Base-by-base conservation (phyloP, 2,113 vertebrate species). In the Sisor rabdophorus region DNA sequence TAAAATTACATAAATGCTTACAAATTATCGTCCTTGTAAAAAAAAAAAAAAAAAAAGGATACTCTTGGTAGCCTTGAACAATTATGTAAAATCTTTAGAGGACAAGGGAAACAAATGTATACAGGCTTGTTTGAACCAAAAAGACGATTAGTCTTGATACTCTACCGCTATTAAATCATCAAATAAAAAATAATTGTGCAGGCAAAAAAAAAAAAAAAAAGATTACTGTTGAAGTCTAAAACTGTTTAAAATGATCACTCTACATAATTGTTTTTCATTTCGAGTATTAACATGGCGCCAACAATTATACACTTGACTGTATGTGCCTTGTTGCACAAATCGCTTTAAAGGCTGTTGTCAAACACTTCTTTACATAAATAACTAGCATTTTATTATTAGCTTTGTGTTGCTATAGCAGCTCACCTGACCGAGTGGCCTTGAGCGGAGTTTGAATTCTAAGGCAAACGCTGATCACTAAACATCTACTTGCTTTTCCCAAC, bases 351-450 rank as follows among this genome's bases (percentile, higher is more conserved):
- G 40, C 50, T 24, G n/a, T 26, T 72, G 79, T 12, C 22, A 60
- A 67, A 65, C 11, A 4, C 73, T 71, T n/a, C 50, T 55, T 59
- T 32, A 56, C 73, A 59, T 12, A 36, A 76, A 53, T 72, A 36
- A 56, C 32, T 30, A 48, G 68, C 28, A 28, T 68, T 67, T 73
- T 68, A 44, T 77, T 67, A 80, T 73, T 55, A 80, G n/a, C 30
- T 77, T 73, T 73, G 28, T 40, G 74, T 73, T 80, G 69, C 74
- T 61, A 80, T 80, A 74, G 79, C 36, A 55, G 44, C 16, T 17
- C 47, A 52, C 11, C 59, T 63, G 11, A 40, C 44, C 20, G 36
- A 17, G 44, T 56, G 22, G 17, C 44, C 54, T 52, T 77, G 52
- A 56, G 55, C 53, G 11, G 47, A 48, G 63, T 61, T 17, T 24